Evolutionary conservation across 1,140 invertebrate genomes (phyloP).

Genomic region (Drosophila bipectinata): DNA sequence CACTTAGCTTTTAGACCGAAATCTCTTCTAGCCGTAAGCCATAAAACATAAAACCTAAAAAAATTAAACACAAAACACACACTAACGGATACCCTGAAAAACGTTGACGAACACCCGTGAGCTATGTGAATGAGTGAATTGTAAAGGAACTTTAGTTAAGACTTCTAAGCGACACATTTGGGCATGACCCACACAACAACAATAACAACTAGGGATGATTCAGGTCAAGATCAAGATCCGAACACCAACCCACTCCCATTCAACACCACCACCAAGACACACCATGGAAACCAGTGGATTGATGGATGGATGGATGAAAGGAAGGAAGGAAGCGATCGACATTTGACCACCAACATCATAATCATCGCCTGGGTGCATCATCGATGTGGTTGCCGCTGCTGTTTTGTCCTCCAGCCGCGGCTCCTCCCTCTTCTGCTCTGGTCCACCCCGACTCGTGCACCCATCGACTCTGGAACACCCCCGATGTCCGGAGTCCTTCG

Average conservation of each 20-base stretch:
- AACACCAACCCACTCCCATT: slow-evolving; percentile 30
- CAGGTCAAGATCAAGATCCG: slow-evolving; percentile 34
- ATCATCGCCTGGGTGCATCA: slow-evolving; percentile 61
- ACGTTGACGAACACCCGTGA: slow-evolving; percentile 60
- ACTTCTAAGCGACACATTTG: slow-evolving; percentile 74
- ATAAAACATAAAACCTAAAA: slow-evolving; percentile 33
- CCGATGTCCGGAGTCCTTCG: background rate
- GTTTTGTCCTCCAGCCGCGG: slow-evolving; percentile 80
- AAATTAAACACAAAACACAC: slow-evolving; percentile 36
- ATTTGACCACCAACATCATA: slow-evolving; percentile 7
- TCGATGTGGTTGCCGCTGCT: slow-evolving; percentile 75
- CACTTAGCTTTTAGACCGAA: slow-evolving; percentile 65
- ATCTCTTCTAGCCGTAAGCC: slow-evolving; percentile 73
- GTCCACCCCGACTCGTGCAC: slow-evolving; percentile 75
- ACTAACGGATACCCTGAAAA: slow-evolving; percentile 36
- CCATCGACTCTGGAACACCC: slow-evolving; percentile 44
- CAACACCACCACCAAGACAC: slow-evolving; percentile 21
- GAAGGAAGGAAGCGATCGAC: slow-evolving; percentile 25
- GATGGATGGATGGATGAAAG: slow-evolving; percentile 40
- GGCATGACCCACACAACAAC: slow-evolving; percentile 57
- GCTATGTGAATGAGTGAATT: slow-evolving; percentile 47
- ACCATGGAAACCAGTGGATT: slow-evolving; percentile 33
- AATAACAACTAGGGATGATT: slow-evolving; percentile 29
- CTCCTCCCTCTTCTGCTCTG: slow-evolving; percentile 77
- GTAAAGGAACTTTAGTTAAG: slow-evolving; percentile 55